Base-by-base conservation (phyloP, 2,797 vertebrate genomes). In the Taeniopygia guttata region DNA sequence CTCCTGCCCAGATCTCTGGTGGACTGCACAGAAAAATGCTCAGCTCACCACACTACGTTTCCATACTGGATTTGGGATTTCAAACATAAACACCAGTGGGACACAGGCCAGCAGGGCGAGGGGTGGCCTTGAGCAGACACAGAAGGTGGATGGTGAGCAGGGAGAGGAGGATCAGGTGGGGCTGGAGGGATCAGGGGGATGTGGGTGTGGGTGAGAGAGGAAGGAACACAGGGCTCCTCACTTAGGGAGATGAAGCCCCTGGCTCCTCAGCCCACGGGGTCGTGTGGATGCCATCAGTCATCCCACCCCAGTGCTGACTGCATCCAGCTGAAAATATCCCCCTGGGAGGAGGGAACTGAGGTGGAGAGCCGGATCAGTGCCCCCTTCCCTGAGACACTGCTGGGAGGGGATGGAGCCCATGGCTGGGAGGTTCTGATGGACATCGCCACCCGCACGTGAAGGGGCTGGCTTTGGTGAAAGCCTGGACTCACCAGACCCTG, bases 191-290 rank as follows among this genome's bases (percentile, higher is more conserved):
- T 32, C 19, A 4, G 34, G 12, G n/a, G 30, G 55, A 60, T 32
- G 16, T 4, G 34, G 12, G 38, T 21, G n/a, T 3, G 2, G 40
- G 20, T 55, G 20, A 17, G 9, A 60, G 32, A 88, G 64, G 38
- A 76, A 32, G 19, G 16, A 78, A 29, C 3, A 2, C 18, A 32
- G 32, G 0, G 0, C n/a, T 78, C 3, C 2, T 70, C 62, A 11
- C 49, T 20, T 38, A 7, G 42, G 30, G 40, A 88, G 20, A 30
- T 54, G 58, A 90, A 93, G 52, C 46, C 43, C 32, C 27, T 10
- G 3, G 32, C n/a, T 93, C n/a, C 82, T 76, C 70, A 68, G 75
- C 82, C 82, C 82, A 78, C 3, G 0, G 40, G 27, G 38, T 3
- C 1, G 11, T 7, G 1, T 52, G 70, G 26, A 62, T 38, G 38